Evolutionary conservation across 2,797 vertebrate genomes (phyloP).

Genomic region (Hippocampus kuda): DNA sequence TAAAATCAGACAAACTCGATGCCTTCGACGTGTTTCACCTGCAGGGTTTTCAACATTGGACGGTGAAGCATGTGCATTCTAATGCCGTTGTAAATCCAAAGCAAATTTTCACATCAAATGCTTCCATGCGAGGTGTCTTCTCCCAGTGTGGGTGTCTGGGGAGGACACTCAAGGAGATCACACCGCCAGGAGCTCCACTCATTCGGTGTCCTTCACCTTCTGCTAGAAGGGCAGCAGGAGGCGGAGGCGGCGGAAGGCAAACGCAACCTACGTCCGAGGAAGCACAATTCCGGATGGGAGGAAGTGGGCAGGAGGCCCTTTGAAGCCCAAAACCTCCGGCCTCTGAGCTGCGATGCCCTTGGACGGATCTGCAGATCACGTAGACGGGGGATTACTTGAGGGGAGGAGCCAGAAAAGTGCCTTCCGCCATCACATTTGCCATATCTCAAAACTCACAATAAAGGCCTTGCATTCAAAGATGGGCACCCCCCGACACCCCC

Average conservation of each 20-base stretch:
- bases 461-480: slow-evolving; percentile 17
- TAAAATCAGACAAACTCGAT: slow-evolving; percentile 1
- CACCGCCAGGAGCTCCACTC: slow-evolving; percentile 39
- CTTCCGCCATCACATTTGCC: slow-evolving; percentile 4
- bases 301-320: slow-evolving; percentile 58
- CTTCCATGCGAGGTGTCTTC: slow-evolving; percentile 34
- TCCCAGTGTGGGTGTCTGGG: slow-evolving; percentile 37
- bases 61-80: slow-evolving; percentile 10
- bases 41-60: not conserved
- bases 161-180: slow-evolving; percentile 46
- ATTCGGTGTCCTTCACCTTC: slow-evolving; percentile 55
- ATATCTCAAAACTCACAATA: slow-evolving; percentile 8
- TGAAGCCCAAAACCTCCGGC: slow-evolving; percentile 66
- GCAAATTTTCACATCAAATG: slow-evolving; percentile 49
- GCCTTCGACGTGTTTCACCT: slow-evolving; percentile 11
- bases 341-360: slow-evolving; percentile 48
- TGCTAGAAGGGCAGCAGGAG: slow-evolving; percentile 34
- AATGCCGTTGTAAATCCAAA: slow-evolving; percentile 49
- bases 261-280: slow-evolving; percentile 36
- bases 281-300: slow-evolving; percentile 60
- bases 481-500: not conserved
- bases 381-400: not conserved
- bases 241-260: slow-evolving; percentile 20
- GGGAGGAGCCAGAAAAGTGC: slow-evolving; percentile 33
- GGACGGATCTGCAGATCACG: slow-evolving; percentile 32